Evolutionary conservation across 2,797 vertebrate genomes (phyloP).

Genomic region (Peromyscus aztecus): DNA sequence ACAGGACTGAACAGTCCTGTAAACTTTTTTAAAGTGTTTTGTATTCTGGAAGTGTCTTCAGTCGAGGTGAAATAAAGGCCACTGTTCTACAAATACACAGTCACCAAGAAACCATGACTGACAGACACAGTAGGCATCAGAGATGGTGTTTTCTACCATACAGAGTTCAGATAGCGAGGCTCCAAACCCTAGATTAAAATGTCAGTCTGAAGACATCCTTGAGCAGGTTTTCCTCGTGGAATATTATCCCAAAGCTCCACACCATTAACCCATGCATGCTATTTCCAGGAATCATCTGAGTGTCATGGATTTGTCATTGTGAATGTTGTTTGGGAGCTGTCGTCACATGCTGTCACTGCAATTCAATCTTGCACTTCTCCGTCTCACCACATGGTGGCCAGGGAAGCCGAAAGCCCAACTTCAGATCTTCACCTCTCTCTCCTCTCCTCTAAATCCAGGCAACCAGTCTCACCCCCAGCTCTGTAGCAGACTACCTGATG

Average conservation of each 20-base stretch:
- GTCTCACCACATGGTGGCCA: conserved; percentile 14
- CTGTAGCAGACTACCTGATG: neutral
- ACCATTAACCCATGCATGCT: rapidly evolving
- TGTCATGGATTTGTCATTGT: neutral
- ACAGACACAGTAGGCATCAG: neutral
- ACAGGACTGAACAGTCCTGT: neutral
- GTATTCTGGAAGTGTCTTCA: neutral
- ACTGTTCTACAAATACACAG: conserved; percentile 11
- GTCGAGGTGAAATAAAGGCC: neutral
- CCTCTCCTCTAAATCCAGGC: neutral
- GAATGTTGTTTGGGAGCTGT: conserved; percentile 4
- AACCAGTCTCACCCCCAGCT: neutral
- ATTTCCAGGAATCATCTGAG: conserved; percentile 20
- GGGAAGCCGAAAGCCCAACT: neutral
- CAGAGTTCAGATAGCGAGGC: conserved; percentile 3
- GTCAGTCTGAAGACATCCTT: neutral
- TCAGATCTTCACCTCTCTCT: neutral
- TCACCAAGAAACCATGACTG: neutral
- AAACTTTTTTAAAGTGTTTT: neutral
- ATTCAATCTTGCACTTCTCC: neutral
- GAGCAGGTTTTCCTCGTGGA: neutral
- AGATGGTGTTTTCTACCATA: neutral
- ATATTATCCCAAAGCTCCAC: no score
- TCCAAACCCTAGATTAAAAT: neutral
- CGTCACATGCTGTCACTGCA: neutral